These are phyloP conservation scores for Bombyx huttoni DNA, from an alignment of 2,888 invertebrate genomes.

Conservation along the genomic window DNA sequence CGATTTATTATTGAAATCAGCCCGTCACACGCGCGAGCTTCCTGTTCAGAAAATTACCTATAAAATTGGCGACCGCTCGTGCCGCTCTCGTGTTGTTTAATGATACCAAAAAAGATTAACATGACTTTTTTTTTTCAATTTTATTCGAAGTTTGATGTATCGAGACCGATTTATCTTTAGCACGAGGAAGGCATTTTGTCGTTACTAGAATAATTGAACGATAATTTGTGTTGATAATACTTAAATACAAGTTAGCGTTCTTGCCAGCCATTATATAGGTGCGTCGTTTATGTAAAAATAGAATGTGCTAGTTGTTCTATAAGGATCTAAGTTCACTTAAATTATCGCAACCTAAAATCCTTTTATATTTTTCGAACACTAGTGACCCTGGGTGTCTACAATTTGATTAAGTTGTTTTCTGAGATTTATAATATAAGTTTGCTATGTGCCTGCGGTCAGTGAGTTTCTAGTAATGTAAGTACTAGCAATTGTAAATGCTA, in stretches of 20 bases:
- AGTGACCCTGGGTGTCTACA: too few species aligned
- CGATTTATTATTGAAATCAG: constrained; percentile 70
- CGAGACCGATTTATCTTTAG: constrained; percentile 30
- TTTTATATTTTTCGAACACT: too few species aligned
- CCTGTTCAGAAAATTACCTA: constrained; percentile 59
- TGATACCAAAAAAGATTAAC: constrained; percentile 44
- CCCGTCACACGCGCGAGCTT: constrained; percentile 50
- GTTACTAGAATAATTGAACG: neutral
- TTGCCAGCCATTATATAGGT: too few species aligned
- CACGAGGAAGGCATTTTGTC: neutral
- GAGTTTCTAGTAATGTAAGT: too few species aligned
- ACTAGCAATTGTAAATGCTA: too few species aligned
- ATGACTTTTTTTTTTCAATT: constrained; percentile 51
- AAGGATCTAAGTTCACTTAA: too few species aligned
- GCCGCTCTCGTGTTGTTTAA: constrained; percentile 46
- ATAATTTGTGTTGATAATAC: neutral
- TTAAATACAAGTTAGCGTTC: neutral
- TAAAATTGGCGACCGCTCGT: constrained; percentile 64
- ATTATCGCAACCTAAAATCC: too few species aligned
- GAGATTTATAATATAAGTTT: too few species aligned
- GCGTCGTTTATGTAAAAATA: too few species aligned
- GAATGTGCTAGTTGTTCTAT: too few species aligned
- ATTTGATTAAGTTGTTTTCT: too few species aligned
- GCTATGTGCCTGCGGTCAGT: too few species aligned
- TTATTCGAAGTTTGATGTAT: constrained; percentile 46